Evolutionary conservation across 1,140 invertebrate species (phyloP), one percentile per base, ranked within the genome.

Genomic region (Heliconius congener): DNA sequence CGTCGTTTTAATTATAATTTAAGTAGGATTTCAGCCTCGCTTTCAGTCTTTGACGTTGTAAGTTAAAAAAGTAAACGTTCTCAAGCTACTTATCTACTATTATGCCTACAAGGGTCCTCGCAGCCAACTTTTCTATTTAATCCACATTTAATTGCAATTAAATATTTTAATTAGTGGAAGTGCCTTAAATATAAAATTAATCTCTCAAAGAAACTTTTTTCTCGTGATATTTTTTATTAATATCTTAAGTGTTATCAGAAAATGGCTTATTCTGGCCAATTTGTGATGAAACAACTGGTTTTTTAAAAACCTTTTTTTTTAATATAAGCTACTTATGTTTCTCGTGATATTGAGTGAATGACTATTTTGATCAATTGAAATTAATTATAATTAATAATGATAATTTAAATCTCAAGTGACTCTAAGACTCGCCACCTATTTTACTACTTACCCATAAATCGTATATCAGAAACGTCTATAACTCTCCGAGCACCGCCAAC

Each of bases 1-100:
- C 83, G 85, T 86, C 84, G 83, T 87, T 91, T 89, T 90, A 84
- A 88, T 90, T 90, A 86, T 89, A 88, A 89, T 88, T 87, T 88
- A 85, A 86, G 86, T 85, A 83, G 83, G 82, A 85, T 88, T 89
- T 87, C 82, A 85, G 85, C 80, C 81, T 79, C 83, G 82, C 79
- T 81, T 85, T 85, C 72, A 78, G 79, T 83, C 80, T 86, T 85
- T 87, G 82, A 83, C 82, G 81, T 70, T 82, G 79, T 76, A 81
- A 85, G 79, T 83, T 85, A 82, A 86, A 84, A 80, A 80, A 72
- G 75, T 82, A 80, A 84, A 81, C 73, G 74, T 73, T 80, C 79
- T 82, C 66, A 77, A 83, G 82, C 79, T 82, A 83, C 81, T 83
- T 83, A 66, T 66, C 60, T 71, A 75, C 76, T 74, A 78, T 82